Evolutionary conservation across 2,113 vertebrate species (phyloP).

Genomic region (Eubucco bourcierii): DNA sequence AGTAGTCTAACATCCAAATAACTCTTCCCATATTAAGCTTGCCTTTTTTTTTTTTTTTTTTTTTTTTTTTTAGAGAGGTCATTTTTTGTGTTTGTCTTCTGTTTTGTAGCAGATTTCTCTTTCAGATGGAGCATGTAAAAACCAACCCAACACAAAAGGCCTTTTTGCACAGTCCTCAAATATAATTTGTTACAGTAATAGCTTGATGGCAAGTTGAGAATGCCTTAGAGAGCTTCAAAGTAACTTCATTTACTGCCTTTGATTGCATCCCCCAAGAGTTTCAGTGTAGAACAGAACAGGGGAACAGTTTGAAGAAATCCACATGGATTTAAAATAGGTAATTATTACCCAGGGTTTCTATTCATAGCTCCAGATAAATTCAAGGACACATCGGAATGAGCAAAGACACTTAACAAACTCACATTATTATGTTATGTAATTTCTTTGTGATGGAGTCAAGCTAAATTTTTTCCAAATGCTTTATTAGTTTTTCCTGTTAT

Average conservation of each 20-base stretch:
- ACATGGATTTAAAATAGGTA: not conserved
- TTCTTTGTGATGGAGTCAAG: not conserved
- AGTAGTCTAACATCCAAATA: not conserved
- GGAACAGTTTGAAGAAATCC: not conserved
- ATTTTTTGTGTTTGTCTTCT: not conserved
- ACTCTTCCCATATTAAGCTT: not conserved
- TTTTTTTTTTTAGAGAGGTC: not conserved
- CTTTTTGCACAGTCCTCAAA: not conserved
- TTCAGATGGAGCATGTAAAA: not conserved
- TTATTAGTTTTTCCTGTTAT: not conserved
- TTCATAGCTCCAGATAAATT: not conserved
- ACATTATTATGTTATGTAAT: not conserved
- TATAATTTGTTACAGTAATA: slow-evolving; percentile 8
- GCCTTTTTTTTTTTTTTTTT: not conserved
- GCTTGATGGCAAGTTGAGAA: slow-evolving; percentile 8
- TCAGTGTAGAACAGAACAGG: not conserved
- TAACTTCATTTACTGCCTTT: slow-evolving; percentile 24
- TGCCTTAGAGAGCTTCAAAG: slow-evolving; percentile 11
- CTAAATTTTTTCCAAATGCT: not conserved
- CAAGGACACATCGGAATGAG: not conserved
- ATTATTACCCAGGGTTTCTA: not conserved
- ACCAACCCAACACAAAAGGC: not conserved
- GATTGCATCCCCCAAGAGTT: slow-evolving; percentile 4
- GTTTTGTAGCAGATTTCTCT: not conserved
- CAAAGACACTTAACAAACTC: not conserved